A percentile compares a stretch with the other conserved stretches of the same genome.
Conservation (phyloP, 2,797 vertebrate genomes). For the Oreonectes daqikongensis region DNA sequence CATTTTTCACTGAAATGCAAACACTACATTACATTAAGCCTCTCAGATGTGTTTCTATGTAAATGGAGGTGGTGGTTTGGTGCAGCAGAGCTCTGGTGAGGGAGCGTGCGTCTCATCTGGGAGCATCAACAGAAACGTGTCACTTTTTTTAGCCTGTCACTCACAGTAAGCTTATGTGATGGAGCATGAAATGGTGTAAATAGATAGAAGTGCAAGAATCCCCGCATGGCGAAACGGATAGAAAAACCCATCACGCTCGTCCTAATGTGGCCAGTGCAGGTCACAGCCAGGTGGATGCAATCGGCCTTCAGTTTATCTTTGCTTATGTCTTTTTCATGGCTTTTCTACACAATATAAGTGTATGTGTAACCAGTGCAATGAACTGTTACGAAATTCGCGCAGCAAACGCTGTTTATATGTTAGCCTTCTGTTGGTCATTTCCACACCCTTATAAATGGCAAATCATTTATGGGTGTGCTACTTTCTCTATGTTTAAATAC, state of each 20-base stretch:
- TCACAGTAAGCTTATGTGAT: slow-evolving; percentile 43
- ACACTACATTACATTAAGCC: too few species aligned
- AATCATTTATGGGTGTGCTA: background rate
- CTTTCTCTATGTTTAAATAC: background rate
- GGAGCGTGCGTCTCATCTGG: slow-evolving; percentile 34
- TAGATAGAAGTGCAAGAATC: slow-evolving; percentile 18
- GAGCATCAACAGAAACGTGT: slow-evolving; percentile 15
- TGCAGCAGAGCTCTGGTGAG: background rate
- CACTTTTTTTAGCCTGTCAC: slow-evolving; percentile 29
- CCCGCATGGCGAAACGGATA: slow-evolving; percentile 6
- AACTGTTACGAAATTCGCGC: too few species aligned
- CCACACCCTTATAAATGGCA: background rate
- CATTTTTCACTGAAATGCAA: background rate
- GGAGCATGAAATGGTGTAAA: slow-evolving; percentile 40
- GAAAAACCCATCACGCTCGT: background rate
- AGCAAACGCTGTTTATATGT: background rate
- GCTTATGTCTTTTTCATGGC: background rate
- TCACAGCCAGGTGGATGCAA: background rate
- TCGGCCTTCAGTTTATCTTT: background rate
- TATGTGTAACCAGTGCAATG: slow-evolving; percentile 4
- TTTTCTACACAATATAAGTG: background rate
- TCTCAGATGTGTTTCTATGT: background rate
- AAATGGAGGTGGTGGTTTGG: background rate
- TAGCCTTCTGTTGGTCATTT: background rate
- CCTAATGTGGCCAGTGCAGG: background rate